These are phyloP conservation scores for Azemiops feae DNA, from an alignment of 2,113 vertebrate species.

Conservation along the genomic window DNA sequence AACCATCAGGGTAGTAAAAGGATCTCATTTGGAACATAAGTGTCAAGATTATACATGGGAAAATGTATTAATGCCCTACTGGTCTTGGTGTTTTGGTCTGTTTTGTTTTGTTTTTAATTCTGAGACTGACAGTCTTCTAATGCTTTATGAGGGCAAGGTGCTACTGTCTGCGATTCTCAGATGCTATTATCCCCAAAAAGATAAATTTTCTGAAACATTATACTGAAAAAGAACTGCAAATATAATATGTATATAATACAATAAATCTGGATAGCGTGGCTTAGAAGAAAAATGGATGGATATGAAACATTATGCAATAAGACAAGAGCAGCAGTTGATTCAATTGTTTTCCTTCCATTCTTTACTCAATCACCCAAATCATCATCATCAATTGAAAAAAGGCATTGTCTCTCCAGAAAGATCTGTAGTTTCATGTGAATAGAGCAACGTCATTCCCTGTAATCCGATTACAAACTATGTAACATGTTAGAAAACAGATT, in stretches of 20 bases:
- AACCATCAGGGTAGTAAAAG: neutral
- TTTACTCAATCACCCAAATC: neutral
- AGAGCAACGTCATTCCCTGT: neutral
- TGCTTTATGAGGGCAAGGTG: neutral
- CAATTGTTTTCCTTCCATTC: neutral
- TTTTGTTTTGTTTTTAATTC: neutral
- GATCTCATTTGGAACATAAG: neutral
- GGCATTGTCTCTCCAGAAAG: neutral
- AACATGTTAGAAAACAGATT: neutral
- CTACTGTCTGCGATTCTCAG: neutral
- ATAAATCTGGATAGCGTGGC: neutral
- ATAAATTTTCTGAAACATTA: neutral
- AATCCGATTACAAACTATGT: neutral
- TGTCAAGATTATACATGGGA: neutral
- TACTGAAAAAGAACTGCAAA: neutral
- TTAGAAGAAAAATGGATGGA: slow-evolving; percentile 1
- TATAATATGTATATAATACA: neutral
- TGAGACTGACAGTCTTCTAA: neutral
- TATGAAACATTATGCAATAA: neutral
- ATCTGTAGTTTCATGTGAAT: neutral
- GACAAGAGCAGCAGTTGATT: neutral
- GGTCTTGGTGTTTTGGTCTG: neutral
- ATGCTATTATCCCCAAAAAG: neutral
- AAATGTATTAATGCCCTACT: neutral
- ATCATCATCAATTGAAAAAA: neutral